phyloP scores from a whole-genome alignment of 1,140 invertebrate genomes.

The Propsilocerus akamusi region DNA sequence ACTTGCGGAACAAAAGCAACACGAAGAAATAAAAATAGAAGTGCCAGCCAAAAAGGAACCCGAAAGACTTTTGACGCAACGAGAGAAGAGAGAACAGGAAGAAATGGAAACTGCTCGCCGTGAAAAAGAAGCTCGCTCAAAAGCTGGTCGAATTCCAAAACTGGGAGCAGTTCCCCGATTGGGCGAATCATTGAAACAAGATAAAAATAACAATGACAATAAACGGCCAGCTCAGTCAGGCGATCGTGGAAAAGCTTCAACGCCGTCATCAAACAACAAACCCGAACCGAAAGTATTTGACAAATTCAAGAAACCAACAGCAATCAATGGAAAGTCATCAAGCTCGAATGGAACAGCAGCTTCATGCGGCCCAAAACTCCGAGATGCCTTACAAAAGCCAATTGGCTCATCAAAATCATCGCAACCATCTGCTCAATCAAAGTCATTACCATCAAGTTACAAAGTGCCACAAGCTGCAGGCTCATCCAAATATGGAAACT shows the following conservation, averaged over 20 bases:
- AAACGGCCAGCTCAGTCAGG: no score
- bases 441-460: neutral
- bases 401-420: neutral
- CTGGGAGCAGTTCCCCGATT: conserved; percentile 12
- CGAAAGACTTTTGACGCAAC: conserved; percentile 57
- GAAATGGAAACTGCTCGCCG: conserved; percentile 31
- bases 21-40: conserved; percentile 48
- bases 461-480: neutral
- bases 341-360: neutral
- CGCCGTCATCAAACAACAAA: no score
- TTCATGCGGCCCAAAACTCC: neutral
- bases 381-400: neutral
- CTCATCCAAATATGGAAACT: neutral
- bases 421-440: neutral
- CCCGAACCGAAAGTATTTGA: no score
- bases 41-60: conserved; percentile 41
- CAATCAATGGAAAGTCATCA: no score
- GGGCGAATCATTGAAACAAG: conserved; percentile 15
- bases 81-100: conserved; percentile 53
- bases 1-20: conserved; percentile 64
- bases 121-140: conserved; percentile 11
- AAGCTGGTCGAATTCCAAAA: conserved; percentile 11
- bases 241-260: no score
- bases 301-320: no score
- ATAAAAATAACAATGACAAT: conserved; percentile 5